Conservation (phyloP, 2,888 invertebrate genomes). For the Lysandra coridon region DNA sequence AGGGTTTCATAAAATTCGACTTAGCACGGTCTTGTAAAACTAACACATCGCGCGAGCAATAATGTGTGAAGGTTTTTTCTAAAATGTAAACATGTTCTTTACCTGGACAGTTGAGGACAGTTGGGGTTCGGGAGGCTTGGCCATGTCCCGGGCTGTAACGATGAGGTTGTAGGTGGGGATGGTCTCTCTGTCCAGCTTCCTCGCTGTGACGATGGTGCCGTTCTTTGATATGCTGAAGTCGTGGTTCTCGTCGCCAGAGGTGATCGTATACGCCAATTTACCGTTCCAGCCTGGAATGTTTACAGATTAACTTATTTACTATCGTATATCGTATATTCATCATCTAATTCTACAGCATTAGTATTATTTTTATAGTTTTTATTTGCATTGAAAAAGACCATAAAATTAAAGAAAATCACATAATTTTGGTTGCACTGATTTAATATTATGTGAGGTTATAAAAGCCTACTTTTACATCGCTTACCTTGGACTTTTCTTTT, state of each 20-base stretch:
- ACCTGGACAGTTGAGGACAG: slow-evolving; percentile 94
- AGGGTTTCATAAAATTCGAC: background rate
- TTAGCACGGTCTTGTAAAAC: background rate
- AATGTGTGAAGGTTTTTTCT: slow-evolving; percentile 13
- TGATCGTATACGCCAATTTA: slow-evolving; percentile 89
- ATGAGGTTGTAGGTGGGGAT: slow-evolving; percentile 90
- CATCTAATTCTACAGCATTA: too few relatives aligned
- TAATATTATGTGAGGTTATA: too few relatives aligned
- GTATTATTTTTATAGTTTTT: too few relatives aligned
- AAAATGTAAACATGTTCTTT: slow-evolving; percentile 32
- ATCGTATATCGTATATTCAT: too few relatives aligned
- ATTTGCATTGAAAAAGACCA: too few relatives aligned
- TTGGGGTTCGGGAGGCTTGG: slow-evolving; percentile 85
- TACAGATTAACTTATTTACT: too few relatives aligned
- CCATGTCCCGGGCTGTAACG: slow-evolving; percentile 92
- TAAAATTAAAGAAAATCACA: too few relatives aligned
- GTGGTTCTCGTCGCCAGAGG: slow-evolving; percentile 88
- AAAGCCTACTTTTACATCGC: too few relatives aligned
- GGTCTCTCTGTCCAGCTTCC: slow-evolving; percentile 90
- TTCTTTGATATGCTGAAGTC: slow-evolving; percentile 91
- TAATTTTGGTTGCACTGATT: too few relatives aligned
- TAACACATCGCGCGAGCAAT: background rate
- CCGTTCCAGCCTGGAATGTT: slow-evolving; percentile 89
- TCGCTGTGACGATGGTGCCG: slow-evolving; percentile 90
- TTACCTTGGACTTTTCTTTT: background rate